Evolutionary conservation across 2,113 vertebrate genomes (phyloP), one percentile per base, ranked within the genome.

Genomic region (Rynchops niger): DNA sequence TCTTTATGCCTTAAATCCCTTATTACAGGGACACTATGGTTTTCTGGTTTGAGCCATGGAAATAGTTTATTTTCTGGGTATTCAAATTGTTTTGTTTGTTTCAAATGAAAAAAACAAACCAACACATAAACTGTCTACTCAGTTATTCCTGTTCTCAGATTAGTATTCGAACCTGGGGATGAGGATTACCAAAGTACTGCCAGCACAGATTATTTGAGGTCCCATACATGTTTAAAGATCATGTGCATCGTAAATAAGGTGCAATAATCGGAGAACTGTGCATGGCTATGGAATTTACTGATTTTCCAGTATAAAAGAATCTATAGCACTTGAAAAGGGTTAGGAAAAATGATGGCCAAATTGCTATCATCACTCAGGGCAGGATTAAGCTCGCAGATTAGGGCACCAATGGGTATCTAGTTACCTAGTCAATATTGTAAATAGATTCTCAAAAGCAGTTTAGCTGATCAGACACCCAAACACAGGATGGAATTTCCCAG

Each of bases 211-310:
- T 36, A 84, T 5, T 18, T 59, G 50, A 67, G 9, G 6, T 40
- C 25, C 4, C 9, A 10, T 16, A 19, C 0, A 0, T 16, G 1
- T 73, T 73, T 82, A 17, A 10, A 53, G 10, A 42, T 56, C 14
- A 16, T 11, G 6, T 34, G 17, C 10, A 29, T 71, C 4, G 17
- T 15, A 16, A 59, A 32, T 11, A 55, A 49, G 2, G 21, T 78
- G 3, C 26, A 91, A 27, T 43, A 59, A 49, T 26, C 17, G 40
- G 42, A 78, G 23, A 86, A 74, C 8, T 77, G 30, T 73, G 40
- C 26, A 78, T 77, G 13, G 6, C 13, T 80, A 5, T 20, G 5
- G 34, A 79, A 11, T 45, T 73, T 83, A 12, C 18, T 20, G 65
- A 27, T 59, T n/a, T 65, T 30, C 10, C 58, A 62, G 5, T 73